A percentile compares a stretch with the other conserved stretches of the same genome.
These are phyloP conservation scores for Physella acuta DNA, from an alignment of 1,140 invertebrate species.

Conservation along the genomic window DNA sequence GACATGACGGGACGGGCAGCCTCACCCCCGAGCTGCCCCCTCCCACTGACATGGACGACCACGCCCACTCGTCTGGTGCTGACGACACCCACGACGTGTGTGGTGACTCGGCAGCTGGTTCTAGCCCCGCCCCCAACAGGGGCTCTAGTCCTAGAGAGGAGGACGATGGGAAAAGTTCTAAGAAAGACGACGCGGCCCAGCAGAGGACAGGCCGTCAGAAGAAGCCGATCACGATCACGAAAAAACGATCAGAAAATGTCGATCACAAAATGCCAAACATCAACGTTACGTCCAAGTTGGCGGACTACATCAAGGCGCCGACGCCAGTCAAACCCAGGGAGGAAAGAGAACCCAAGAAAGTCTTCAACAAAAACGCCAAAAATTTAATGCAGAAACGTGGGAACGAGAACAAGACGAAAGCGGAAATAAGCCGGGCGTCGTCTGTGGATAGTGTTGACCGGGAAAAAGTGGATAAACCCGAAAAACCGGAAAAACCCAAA, in stretches of 20 bases:
- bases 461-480: conserved; percentile 28
- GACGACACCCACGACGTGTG: not conserved
- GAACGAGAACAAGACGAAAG: not conserved
- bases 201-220: conserved; percentile 31
- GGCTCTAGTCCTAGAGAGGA: too few species aligned
- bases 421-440: conserved; percentile 12
- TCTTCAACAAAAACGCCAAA: conserved; percentile 31
- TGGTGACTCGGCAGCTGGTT: not conserved
- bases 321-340: conserved; percentile 41
- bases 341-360: conserved; percentile 42
- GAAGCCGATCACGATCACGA: conserved; percentile 28
- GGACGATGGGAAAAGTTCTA: not conserved
- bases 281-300: conserved; percentile 43
- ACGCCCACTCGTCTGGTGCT: not conserved
- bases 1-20: not conserved
- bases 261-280: conserved; percentile 58
- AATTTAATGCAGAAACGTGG: conserved; percentile 13
- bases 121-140: too few species aligned
- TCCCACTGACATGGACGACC: not conserved
- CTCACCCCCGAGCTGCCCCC: not conserved
- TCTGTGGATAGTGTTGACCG: conserved; percentile 25
- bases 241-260: conserved; percentile 38
- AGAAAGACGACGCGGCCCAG: not conserved
- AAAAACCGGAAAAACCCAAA: conserved; percentile 45
- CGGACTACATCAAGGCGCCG: conserved; percentile 51